Conservation (phyloP, 2,797 vertebrate species). For the Eulemur mongoz region DNA sequence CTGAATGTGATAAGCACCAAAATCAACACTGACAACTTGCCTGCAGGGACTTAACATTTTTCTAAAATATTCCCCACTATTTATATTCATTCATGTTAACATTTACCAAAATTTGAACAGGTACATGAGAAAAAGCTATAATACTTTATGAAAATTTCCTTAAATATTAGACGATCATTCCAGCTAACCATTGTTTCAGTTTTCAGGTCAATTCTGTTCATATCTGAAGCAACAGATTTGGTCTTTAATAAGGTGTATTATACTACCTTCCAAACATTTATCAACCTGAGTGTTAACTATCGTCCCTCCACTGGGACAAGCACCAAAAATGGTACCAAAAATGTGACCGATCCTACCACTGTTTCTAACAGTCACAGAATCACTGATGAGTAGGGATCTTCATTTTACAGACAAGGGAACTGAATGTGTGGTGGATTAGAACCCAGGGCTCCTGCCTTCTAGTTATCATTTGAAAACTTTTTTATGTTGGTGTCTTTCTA, state of each 20-base stretch:
- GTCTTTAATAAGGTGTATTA: background rate
- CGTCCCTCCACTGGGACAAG: background rate
- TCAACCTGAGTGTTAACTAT: background rate
- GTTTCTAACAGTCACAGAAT: background rate
- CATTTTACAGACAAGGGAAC: background rate
- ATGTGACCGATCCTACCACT: background rate
- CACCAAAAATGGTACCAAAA: background rate
- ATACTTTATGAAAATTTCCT: background rate
- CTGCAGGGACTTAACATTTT: background rate
- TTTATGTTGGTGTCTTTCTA: background rate
- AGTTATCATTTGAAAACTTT: background rate
- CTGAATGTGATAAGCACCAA: constrained; percentile 26
- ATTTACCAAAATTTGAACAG: background rate
- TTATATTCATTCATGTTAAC: background rate
- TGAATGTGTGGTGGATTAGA: background rate
- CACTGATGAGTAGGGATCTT: background rate
- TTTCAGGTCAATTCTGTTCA: constrained; percentile 13
- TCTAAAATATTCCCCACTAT: background rate
- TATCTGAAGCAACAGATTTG: background rate
- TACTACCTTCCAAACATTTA: constrained; percentile 17
- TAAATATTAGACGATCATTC: background rate
- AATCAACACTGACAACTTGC: constrained; percentile 4
- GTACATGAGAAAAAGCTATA: background rate
- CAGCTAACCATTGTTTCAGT: background rate
- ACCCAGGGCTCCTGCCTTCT: background rate